A percentile compares a stretch with the other conserved stretches of the same genome.
phyloP scores from a whole-genome alignment of 2,113 vertebrate species.

The Tiliqua scincoides region DNA sequence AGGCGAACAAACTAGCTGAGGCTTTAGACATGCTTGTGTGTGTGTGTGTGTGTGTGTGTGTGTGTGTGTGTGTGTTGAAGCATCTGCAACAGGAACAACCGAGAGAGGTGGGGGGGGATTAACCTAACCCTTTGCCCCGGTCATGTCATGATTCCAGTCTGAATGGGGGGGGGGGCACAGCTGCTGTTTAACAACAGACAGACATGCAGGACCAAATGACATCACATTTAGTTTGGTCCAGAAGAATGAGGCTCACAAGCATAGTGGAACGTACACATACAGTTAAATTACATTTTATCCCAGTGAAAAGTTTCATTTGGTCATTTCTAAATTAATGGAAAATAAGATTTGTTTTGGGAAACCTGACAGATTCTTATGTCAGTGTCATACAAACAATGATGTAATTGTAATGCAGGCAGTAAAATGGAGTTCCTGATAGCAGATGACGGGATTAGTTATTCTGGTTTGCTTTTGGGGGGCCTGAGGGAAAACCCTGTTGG shows the following conservation, averaged over 20 bases:
- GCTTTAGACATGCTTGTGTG: no score
- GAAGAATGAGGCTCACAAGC: neutral
- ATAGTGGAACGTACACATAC: neutral
- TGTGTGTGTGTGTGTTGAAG: no score
- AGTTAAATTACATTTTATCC: neutral
- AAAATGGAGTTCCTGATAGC: neutral
- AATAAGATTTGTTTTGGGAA: constrained; percentile 11
- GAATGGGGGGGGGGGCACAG: no score
- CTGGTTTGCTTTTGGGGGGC: neutral
- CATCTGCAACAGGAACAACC: no score
- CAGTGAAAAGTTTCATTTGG: constrained; percentile 1
- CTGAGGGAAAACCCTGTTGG: constrained; percentile 3
- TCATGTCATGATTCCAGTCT: no score
- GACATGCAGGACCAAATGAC: no score
- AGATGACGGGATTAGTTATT: neutral
- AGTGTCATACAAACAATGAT: neutral
- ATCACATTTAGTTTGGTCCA: neutral
- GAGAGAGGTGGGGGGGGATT: no score
- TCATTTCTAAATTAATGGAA: neutral
- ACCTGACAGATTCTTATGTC: neutral
- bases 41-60: no score
- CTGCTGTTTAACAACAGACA: neutral
- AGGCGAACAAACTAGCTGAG: no score
- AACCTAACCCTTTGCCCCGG: no score
- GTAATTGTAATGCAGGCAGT: neutral